Conservation (phyloP, 2,113 vertebrate species). For the Polypterus bichir region DNA sequence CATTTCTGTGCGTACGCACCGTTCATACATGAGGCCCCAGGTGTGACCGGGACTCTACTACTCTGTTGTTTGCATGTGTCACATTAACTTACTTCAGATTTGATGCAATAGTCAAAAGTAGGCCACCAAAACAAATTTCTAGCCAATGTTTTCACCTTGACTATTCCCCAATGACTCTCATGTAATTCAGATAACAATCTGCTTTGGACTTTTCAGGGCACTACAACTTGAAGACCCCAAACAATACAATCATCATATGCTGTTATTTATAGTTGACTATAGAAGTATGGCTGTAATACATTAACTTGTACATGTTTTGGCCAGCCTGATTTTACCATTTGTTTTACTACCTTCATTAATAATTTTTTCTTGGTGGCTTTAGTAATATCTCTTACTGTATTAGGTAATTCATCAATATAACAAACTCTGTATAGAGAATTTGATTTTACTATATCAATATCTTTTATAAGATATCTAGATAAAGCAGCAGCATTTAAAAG, state of each 20-base stretch:
- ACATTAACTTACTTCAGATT: conserved; percentile 7
- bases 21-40: neutral
- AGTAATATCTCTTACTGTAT: no score
- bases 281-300: neutral
- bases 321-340: no score
- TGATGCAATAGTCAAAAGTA: conserved; percentile 6
- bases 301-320: neutral
- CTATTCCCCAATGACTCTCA: conserved; percentile 14
- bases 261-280: neutral
- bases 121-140: conserved; percentile 12
- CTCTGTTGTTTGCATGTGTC: neutral
- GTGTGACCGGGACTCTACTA: conserved; percentile 1
- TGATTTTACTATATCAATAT: no score
- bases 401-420: no score
- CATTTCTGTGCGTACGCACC: no score
- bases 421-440: no score
- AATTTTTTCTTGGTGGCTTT: no score
- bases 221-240: conserved; percentile 11
- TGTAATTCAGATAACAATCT: conserved; percentile 10
- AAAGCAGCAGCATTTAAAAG: no score
- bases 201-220: conserved; percentile 1
- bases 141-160: conserved; percentile 12
- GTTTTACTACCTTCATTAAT: no score
- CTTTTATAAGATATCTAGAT: no score
- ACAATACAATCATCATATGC: conserved; percentile 10